Base-by-base conservation (phyloP, 2,888 invertebrate species). In the Drosophila pegasa region DNA sequence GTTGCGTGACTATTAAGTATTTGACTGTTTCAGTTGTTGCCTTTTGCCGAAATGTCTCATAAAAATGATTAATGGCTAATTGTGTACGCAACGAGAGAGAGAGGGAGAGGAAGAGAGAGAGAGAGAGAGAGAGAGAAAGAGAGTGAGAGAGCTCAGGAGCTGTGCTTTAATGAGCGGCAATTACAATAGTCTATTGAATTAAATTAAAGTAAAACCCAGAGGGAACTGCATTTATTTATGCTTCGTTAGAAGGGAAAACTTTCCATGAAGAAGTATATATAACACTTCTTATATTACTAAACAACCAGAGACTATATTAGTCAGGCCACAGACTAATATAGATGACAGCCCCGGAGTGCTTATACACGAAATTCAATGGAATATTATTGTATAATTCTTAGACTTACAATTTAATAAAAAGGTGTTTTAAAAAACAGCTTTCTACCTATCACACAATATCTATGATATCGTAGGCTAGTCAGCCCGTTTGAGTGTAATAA, bases 1-100 rank as follows among this genome's bases (percentile, higher is more conserved):
- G 75, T 88, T 88, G 88, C 88, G 86, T 88, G 88, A 75, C 71
- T 86, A 51, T 77, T 75, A 63, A 78, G 71, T 82, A 88, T 88
- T 88, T 78, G 75, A 65, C 64, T 65, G 56, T 57, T 71, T 40
- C 40, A 50, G 57, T 67, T 64, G 57, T 29, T 65, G 50, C 51
- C 64, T 72, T 70, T 54, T 64, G 58, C 65, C 78, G 80, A 84
- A 89, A 89, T 77, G 87, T 86, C 87, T 78, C 82, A 88, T 88
- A 88, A 89, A 89, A 86, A 87, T 89, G 89, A 89, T 89, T 89
- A 87, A 89, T 87, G 79, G 68, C 75, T 75, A 80, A 73, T 78
- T 79, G 72, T 74, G 66, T 68, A 71, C 22, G 75, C 20, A 41
- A 35, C 29, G 51, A 43, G 50, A 38, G 40, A 18, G 16, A 27